Evolutionary conservation across 2,113 vertebrate genomes (phyloP), one percentile per base, ranked within the genome.

Genomic region (Oreotrochilus melanogaster): DNA sequence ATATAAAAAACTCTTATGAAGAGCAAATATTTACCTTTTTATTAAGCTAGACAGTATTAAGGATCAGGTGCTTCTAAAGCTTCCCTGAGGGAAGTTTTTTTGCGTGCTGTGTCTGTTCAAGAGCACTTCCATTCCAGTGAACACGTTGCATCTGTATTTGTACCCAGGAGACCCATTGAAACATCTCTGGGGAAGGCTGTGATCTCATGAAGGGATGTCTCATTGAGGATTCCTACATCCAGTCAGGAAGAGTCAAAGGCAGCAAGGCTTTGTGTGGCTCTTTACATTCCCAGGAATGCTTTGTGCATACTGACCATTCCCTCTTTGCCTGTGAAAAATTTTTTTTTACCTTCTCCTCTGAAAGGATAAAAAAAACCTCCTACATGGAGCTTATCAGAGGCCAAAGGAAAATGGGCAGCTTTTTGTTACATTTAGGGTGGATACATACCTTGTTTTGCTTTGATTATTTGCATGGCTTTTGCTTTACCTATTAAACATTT

Each of bases 121-220:
- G 65, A 86, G 28, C 18, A 28, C 79, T 96, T 93, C 18, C n/a
- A n/a, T 74, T 95, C 86, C 72, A 64, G 5, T 27, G 28, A 76
- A 53, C 4, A 14, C 8, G 22, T n/a, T 71, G 30, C 33, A 35
- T 56, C n/a, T 27, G 19, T 18, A 19, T 91, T 51, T 78, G 21
- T 81, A 51, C 28, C n/a, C 39, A 69, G 30, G 9, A 70, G 35
- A 50, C 35, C 53, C 5, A 25, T 1, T 24, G 48, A 62, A 81
- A 67, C 30, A 4, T 71, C 62, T 35, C 45, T 53, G n/a, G 54
- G 51, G 30, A 82, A 81, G 31, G 48, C 61, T 56, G 28, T 73
- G 60, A 11, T 86, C 39, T 70, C 61, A 16, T 25, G 43, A 35
- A 51, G 14, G 23, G 50, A 16, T 67, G 7, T 16, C 30, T 92